Base-by-base conservation (phyloP, 2,113 vertebrate species). In the Corythoichthys intestinalis region DNA sequence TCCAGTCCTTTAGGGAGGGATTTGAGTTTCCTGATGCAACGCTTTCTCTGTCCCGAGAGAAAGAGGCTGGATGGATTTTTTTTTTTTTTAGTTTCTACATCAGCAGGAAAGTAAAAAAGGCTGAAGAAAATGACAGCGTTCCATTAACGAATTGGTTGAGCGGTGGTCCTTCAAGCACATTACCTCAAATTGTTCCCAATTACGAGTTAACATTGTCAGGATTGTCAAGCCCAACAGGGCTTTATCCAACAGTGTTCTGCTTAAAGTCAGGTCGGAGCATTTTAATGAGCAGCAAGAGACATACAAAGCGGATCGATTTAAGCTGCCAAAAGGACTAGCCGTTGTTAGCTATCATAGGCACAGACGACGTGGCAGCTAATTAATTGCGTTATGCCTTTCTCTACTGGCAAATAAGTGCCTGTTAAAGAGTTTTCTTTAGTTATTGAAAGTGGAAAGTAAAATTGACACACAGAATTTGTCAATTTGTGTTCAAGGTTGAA, bases 61-160 rank as follows among this genome's bases (percentile, higher is more conserved):
- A 52, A 77, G 72, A 82, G 84, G 71, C 82, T 89, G 74, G 76
- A 72, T 2, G 72, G 67, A 77, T 83, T 77, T 48, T 50, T 87
- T 73, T 77, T 28, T 28, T 28, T 77, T 76, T 75, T 76, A 73
- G 82, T 83, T 85, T 88, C 84, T 79, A 71, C 82, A 54, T 64
- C 50, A 52, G 62, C 66, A 77, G 74, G 80, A 83, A 67, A 49
- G 66, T 54, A 61, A 56, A 59, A 67, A 13, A 64, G 50, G 69
- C 70, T 65, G 9, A 63, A 80, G 46, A 38, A 67, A 71, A 60
- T 50, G 62, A 69, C 54, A 62, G 50, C 20, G 1, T 38, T 74
- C 59, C 53, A 62, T 82, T 57, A 83, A 86, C 85, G 78, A 83
- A 79, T 58, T 38, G n/a, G 28, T 38, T 44, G 15, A 39, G 37